Percentiles rank a stretch among this genome's conserved stretches.
phyloP scores from a whole-genome alignment of 2,888 invertebrate species.

The Drosophila borealis region DNA sequence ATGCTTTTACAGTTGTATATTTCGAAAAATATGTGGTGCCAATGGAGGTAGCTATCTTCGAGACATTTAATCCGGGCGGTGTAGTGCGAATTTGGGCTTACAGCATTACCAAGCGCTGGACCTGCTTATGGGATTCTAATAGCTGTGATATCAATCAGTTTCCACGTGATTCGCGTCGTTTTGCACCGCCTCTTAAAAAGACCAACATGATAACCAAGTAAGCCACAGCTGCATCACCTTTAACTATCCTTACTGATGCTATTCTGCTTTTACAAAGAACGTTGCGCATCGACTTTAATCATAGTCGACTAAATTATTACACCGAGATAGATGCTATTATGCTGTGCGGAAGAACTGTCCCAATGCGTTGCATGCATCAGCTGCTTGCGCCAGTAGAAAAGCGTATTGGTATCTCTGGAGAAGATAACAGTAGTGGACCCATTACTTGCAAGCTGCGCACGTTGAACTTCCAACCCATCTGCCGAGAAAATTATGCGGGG shows the following conservation, averaged over 20 bases:
- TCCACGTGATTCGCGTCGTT: slow-evolving; percentile 89
- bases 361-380: slow-evolving; percentile 69
- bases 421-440: slow-evolving; percentile 69
- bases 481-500: slow-evolving; percentile 76
- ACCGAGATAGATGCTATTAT: slow-evolving; percentile 94
- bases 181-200: slow-evolving; percentile 89
- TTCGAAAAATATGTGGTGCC: slow-evolving; percentile 84
- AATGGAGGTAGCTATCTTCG: slow-evolving; percentile 89
- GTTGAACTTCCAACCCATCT: slow-evolving; percentile 82
- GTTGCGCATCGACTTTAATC: slow-evolving; percentile 94
- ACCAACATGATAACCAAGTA: slow-evolving; percentile 86
- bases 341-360: slow-evolving; percentile 88
- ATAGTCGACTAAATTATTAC: slow-evolving; percentile 92
- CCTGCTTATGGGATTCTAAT: slow-evolving; percentile 90
- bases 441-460: slow-evolving; percentile 83
- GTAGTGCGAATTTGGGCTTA: slow-evolving; percentile 92
- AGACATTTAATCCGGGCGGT: slow-evolving; percentile 94
- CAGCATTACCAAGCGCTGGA: slow-evolving; percentile 87
- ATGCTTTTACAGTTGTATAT: slow-evolving; percentile 76
- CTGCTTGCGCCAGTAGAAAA: slow-evolving; percentile 50
- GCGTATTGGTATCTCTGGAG: background rate
- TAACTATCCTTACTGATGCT: background rate
- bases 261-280: slow-evolving; percentile 86
- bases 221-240: slow-evolving; percentile 40
- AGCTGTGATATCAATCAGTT: slow-evolving; percentile 48